These are phyloP conservation scores for Brienomyrus brachyistius DNA, from an alignment of 2,113 vertebrate species.

Conservation along the genomic window DNA sequence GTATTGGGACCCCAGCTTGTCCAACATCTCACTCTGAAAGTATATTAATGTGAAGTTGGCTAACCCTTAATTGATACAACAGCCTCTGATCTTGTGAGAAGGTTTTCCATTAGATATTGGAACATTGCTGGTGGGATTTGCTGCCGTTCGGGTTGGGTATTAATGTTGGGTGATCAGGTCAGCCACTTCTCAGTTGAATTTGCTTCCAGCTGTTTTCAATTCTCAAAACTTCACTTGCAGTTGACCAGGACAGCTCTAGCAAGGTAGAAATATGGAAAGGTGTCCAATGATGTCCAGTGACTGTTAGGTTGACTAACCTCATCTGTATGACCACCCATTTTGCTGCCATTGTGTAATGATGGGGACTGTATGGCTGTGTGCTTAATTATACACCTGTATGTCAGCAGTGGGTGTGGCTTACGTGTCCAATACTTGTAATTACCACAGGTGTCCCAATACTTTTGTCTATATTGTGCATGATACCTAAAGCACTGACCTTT, in stretches of 20 bases:
- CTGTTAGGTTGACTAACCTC: background rate
- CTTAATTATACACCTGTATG: background rate
- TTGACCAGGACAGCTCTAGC: background rate
- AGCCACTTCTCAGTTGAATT: background rate
- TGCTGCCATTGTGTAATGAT: background rate
- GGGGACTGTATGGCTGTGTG: background rate
- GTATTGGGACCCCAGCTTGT: background rate
- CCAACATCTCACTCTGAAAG: background rate
- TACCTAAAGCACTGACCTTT: slow-evolving; percentile 30
- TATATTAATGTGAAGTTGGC: background rate
- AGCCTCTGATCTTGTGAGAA: background rate
- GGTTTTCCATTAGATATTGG: background rate
- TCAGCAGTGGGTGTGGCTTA: background rate
- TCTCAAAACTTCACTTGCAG: background rate
- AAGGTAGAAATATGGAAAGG: background rate
- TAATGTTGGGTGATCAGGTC: background rate
- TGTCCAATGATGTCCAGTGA: background rate
- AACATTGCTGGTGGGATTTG: background rate
- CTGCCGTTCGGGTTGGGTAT: background rate
- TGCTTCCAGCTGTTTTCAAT: background rate
- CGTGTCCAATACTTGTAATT: background rate
- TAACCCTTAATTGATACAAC: background rate
- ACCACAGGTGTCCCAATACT: background rate
- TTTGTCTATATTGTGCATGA: background rate
- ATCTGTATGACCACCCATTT: background rate